phyloP scores from a whole-genome alignment of 2,113 vertebrate species.

The Prionailurus viverrinus region DNA sequence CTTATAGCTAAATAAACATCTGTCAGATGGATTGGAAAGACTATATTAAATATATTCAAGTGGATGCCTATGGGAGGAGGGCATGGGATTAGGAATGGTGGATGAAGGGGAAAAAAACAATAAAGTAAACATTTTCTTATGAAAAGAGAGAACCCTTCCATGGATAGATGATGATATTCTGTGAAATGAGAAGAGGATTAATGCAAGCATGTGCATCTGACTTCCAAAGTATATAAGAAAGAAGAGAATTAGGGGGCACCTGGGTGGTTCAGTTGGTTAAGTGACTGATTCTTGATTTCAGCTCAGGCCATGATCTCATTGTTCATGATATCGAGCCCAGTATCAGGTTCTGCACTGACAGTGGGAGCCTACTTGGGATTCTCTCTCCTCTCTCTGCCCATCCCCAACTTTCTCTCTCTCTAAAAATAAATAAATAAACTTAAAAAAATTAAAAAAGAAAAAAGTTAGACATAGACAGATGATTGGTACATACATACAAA shows the following conservation, averaged over 20 bases:
- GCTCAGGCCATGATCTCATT: no score
- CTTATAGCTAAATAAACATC: conserved; percentile 41
- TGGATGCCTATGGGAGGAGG: not conserved
- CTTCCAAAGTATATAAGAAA: not conserved
- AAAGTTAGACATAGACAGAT: not conserved
- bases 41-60: conserved; percentile 15
- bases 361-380: no score
- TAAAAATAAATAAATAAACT: no score
- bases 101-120: not conserved
- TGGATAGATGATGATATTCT: not conserved
- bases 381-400: no score
- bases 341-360: no score
- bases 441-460: not conserved
- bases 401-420: no score
- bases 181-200: not conserved
- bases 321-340: no score
- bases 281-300: no score
- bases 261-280: no score
- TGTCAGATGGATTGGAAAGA: not conserved
- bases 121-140: conserved; percentile 30
- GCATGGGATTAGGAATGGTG: not conserved
- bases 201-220: not conserved
- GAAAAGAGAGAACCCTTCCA: not conserved
- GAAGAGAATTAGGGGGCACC: not conserved
- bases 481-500: not conserved